Base-by-base conservation (phyloP, 2,888 invertebrate genomes). In the Idaea biselata region DNA sequence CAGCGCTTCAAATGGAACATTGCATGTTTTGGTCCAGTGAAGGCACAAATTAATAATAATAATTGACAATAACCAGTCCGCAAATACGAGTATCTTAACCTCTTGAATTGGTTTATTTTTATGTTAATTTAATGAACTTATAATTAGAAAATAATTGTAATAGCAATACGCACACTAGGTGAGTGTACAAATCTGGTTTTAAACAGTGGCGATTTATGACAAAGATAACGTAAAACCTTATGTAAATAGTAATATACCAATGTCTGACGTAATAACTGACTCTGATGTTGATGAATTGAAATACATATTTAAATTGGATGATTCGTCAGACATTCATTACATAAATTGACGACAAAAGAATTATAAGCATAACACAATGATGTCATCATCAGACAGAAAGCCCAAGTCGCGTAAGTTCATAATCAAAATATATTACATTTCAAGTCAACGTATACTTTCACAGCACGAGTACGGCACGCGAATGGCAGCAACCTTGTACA, bases 381-480 rank as follows among this genome's bases (percentile, higher is more conserved):
- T 75, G 73, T 76, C 79, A 79, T 76, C 79, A 79, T 71, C 77
- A 83, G 76, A 73, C 80, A 90, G 91, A 92, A 91, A 92, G 89
- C 88, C 85, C 72, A 73, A 68, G 73, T 77, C 75, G 81, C 71
- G 71, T 68, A 76, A 82, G 89, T 89, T 87, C 87, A 85, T 18
- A 56, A 18, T 56, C 17, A 18, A 18, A 18, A 18, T 89, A 91
- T 91, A 88, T 86, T 86, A 25, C 81, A 86, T 83, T 83, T 78
- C 82, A 83, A 77, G 82, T 81, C 87, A 74, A 89, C 89, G 56
- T 56, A 89, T 88, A 91, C 91, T 91, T 92, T 91, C 91, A 90
- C 91, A 83, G 80, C 82, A 84, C 82, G 78, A 74, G 84, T 87
- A 87, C 77, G 82, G 87, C 88, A 89, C 88, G 86, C 86, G 76